phyloP scores from a whole-genome alignment of 2,888 invertebrate genomes.

The Tachina fera region DNA sequence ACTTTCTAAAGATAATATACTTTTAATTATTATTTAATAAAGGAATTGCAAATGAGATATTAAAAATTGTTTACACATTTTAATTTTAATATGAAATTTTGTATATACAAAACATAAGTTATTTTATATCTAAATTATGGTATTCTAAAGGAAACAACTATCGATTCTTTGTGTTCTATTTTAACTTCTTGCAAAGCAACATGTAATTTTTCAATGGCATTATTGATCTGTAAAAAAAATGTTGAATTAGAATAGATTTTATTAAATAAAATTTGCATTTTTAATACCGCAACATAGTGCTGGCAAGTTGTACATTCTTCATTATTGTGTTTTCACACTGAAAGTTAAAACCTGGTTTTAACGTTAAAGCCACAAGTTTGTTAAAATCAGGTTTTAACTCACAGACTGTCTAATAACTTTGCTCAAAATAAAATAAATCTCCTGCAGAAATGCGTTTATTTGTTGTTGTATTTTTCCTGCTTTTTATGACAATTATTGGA shows the following conservation, averaged over 20 bases:
- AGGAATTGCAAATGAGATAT: background rate
- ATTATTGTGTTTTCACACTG: no score
- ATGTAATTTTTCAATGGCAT: slow-evolving; percentile 33
- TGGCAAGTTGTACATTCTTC: no score
- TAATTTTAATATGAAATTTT: background rate
- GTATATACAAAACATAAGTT: slow-evolving; percentile 30
- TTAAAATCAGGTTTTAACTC: no score
- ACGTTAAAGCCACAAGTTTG: no score
- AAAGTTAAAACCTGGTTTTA: no score
- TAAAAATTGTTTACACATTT: background rate
- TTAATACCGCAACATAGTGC: background rate
- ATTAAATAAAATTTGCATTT: background rate
- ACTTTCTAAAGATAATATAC: no score
- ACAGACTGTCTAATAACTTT: no score
- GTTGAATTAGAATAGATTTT: background rate
- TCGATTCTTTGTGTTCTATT: slow-evolving; percentile 83
- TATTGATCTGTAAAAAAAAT: slow-evolving; percentile 85
- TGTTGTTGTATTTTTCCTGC: no score
- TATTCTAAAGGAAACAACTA: slow-evolving; percentile 94
- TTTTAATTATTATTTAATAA: background rate
- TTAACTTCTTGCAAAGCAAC: slow-evolving; percentile 43
- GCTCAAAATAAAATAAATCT: no score
- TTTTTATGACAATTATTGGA: no score
- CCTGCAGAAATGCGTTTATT: no score
- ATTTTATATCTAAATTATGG: slow-evolving; percentile 83